Evolutionary conservation across 2,888 invertebrate species (phyloP).

Genomic region (Drosophila niveifrons): DNA sequence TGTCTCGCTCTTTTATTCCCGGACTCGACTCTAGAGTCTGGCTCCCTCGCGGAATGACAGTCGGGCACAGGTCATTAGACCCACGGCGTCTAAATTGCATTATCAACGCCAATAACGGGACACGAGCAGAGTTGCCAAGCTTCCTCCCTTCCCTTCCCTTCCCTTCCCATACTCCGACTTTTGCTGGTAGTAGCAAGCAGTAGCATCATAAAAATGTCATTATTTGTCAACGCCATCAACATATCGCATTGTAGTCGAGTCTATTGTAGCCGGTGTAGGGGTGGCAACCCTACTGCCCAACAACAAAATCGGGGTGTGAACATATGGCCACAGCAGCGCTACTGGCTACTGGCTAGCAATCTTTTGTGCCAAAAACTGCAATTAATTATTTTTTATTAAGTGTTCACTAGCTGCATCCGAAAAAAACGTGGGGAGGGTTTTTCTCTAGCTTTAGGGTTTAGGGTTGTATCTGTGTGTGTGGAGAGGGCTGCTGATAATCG

Average conservation of each 20-base stretch:
- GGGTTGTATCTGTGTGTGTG: constrained; percentile 6
- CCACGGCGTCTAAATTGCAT: constrained; percentile 75
- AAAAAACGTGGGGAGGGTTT: constrained; percentile 20
- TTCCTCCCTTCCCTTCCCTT: not conserved
- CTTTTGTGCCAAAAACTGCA: constrained; percentile 69
- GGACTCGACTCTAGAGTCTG: not conserved
- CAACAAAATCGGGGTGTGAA: constrained; percentile 60
- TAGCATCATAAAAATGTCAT: constrained; percentile 69
- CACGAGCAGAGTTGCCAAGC: constrained; percentile 9
- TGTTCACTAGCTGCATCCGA: constrained; percentile 36
- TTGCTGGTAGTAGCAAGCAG: constrained; percentile 1
- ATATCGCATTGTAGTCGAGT: constrained; percentile 23
- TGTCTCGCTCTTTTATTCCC: constrained; percentile 2
- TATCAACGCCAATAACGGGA: constrained; percentile 78
- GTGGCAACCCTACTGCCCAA: constrained; percentile 41
- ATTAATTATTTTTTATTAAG: constrained; percentile 79
- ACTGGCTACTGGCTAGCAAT: not conserved
- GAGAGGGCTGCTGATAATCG: constrained; percentile 62
- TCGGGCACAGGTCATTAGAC: constrained; percentile 76
- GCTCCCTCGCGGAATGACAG: constrained; percentile 1
- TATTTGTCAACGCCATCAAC: constrained; percentile 79
- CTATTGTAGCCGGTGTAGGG: constrained; percentile 18
- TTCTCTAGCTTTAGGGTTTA: constrained; percentile 7
- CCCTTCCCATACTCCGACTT: not conserved
- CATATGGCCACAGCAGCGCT: constrained; percentile 39